Evolutionary conservation across 2,888 invertebrate species (phyloP).

Genomic region (Suillia variegata): DNA sequence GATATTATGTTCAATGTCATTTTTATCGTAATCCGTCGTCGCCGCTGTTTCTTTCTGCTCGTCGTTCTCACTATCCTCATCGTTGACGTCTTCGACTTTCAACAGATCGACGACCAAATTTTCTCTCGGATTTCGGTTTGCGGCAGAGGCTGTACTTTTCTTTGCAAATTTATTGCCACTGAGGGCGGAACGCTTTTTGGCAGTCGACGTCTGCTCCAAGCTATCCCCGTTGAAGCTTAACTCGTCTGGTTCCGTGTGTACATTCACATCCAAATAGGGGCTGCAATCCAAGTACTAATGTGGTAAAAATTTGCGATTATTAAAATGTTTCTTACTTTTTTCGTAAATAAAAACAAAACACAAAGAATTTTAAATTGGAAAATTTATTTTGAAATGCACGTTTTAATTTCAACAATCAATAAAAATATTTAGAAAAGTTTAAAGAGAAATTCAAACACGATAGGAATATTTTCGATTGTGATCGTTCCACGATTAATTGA

Average conservation of each 20-base stretch:
- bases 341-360: constrained; percentile 9
- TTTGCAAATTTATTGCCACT: not conserved
- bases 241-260: constrained; percentile 40
- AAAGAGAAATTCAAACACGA: not conserved
- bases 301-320: too few relatives aligned
- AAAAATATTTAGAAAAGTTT: constrained; percentile 2
- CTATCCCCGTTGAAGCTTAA: constrained; percentile 33
- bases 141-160: not conserved
- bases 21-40: not conserved
- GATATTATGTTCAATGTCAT: too few relatives aligned
- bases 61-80: not conserved
- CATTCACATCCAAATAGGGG: constrained; percentile 42
- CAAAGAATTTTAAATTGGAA: not conserved
- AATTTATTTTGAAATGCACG: not conserved
- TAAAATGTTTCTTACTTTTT: too few relatives aligned
- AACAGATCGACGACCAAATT: not conserved
- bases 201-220: constrained; percentile 11
- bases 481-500: not conserved
- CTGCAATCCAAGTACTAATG: constrained; percentile 41
- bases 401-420: not conserved
- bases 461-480: not conserved
- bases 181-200: not conserved
- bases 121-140: not conserved
- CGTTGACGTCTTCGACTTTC: not conserved
- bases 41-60: not conserved